These are phyloP conservation scores for Leptosomus discolor DNA, from an alignment of 2,113 vertebrate genomes.

Conservation along the genomic window DNA sequence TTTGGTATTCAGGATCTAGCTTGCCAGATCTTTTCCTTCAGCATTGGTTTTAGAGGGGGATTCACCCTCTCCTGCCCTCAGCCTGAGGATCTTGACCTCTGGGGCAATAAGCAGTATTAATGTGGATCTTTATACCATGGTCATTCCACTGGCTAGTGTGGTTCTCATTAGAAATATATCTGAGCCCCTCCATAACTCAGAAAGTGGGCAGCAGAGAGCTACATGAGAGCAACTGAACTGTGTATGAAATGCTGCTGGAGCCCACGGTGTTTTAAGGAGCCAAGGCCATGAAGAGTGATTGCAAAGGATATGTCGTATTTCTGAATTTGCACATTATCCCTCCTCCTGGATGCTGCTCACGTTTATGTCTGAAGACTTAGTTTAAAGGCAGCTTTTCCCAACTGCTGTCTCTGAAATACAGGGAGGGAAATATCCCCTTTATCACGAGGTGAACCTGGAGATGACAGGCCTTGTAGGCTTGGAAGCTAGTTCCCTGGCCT, in stretches of 20 bases:
- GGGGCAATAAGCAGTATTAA: neutral
- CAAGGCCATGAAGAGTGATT: neutral
- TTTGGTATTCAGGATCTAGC: neutral
- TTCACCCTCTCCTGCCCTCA: neutral
- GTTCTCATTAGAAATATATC: neutral
- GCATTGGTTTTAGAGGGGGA: neutral
- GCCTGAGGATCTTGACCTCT: neutral
- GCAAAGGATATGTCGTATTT: neutral
- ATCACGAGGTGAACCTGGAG: neutral
- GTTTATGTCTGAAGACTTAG: neutral
- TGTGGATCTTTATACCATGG: neutral
- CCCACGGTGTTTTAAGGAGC: neutral
- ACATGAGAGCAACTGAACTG: neutral
- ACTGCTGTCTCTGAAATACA: neutral
- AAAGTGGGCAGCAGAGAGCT: accelerated
- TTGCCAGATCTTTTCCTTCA: neutral
- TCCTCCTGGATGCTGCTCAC: neutral
- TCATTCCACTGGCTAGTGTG: neutral
- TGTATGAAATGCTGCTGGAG: neutral
- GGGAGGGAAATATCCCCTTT: neutral
- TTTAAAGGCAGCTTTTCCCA: neutral
- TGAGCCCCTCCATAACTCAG: neutral
- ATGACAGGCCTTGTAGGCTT: neutral
- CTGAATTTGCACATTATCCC: neutral
- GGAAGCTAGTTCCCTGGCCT: neutral